A percentile compares a stretch with the other conserved stretches of the same genome.
These are phyloP conservation scores for Ovis canadensis DNA, from an alignment of 2,113 vertebrate species.

Conservation along the genomic window DNA sequence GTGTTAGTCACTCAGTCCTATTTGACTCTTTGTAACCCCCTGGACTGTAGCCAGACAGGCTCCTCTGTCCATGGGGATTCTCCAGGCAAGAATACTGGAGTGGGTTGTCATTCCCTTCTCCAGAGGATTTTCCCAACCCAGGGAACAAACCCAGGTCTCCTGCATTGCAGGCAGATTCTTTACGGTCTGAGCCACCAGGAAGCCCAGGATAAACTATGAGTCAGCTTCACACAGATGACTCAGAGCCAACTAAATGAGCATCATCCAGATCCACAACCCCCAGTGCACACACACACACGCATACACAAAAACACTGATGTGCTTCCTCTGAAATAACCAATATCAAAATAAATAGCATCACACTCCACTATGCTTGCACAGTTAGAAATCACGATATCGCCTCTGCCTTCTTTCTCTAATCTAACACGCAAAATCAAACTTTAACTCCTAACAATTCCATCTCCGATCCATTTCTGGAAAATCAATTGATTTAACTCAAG, in stretches of 20 bases:
- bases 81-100: not conserved
- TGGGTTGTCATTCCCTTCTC: not conserved
- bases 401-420: not conserved
- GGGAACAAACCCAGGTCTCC: not conserved
- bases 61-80: not conserved
- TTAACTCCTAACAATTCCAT: not conserved
- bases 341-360: not conserved
- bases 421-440: not conserved
- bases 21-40: not conserved
- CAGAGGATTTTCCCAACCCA: not conserved
- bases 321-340: not conserved
- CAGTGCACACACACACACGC: not conserved
- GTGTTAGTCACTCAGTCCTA: not conserved
- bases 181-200: not conserved
- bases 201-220: not conserved
- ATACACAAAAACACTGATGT: not conserved
- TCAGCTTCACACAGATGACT: not conserved
- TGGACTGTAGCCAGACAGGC: not conserved
- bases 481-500: not conserved
- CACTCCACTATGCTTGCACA: not conserved
- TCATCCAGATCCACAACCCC: not conserved
- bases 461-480: not conserved
- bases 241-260: not conserved
- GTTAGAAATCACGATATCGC: not conserved
- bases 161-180: not conserved